These are phyloP conservation scores for Erpobdella octoculata DNA, from an alignment of 2,888 invertebrate genomes.

Conservation along the genomic window DNA sequence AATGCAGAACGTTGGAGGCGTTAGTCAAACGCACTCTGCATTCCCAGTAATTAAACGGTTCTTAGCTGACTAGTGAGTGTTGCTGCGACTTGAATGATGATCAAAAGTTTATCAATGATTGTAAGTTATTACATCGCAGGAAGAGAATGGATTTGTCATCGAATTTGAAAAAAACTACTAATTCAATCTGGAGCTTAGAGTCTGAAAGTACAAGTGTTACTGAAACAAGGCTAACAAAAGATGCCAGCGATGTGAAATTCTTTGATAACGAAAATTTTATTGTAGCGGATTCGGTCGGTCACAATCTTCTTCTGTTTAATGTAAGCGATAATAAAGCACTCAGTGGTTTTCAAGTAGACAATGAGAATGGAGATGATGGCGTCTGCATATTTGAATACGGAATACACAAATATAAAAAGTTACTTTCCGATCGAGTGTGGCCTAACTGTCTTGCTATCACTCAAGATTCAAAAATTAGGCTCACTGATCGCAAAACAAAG, in stretches of 20 bases:
- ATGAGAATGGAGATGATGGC: not conserved
- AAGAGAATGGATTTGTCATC: too few species aligned
- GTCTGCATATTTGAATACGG: not conserved
- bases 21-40: too few species aligned
- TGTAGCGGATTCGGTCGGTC: slow-evolving; percentile 35
- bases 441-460: slow-evolving; percentile 33
- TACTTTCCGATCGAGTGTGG: slow-evolving; percentile 31
- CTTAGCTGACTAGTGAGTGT: too few species aligned
- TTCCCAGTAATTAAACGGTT: too few species aligned
- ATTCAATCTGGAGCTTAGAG: not conserved
- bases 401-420: not conserved
- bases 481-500: slow-evolving; percentile 32
- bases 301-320: slow-evolving; percentile 27
- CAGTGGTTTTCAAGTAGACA: not conserved
- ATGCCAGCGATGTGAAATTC: slow-evolving; percentile 34
- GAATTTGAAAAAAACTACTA: too few species aligned
- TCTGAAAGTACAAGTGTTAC: not conserved
- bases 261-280: slow-evolving; percentile 29
- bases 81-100: too few species aligned
- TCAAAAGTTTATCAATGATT: too few species aligned
- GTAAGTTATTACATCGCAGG: too few species aligned
- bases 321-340: not conserved
- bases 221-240: not conserved
- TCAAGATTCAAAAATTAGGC: slow-evolving; percentile 29
- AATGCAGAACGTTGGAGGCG: too few species aligned